Evolutionary conservation across 2,888 invertebrate species (phyloP), one percentile per base, ranked within the genome.

Genomic region (Pimpla rufipes): DNA sequence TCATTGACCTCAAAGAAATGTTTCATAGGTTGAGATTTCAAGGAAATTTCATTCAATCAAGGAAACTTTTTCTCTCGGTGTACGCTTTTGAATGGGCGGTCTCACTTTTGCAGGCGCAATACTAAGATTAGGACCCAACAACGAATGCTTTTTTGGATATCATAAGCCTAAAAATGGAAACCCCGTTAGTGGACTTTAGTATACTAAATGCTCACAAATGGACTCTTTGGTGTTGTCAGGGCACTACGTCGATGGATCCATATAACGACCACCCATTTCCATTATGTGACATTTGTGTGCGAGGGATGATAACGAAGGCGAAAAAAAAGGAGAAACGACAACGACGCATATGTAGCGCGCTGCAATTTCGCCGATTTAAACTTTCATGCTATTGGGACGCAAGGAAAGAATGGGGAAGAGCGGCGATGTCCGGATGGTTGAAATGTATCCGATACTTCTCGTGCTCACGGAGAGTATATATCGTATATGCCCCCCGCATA

Each of bases 341-440:
- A 50, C 37, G 55, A 35, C 23, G 74, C 37, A 47, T 10, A 35
- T 64, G 42, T 10, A 35, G 79, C 42, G 37, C 21, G 21, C 52
- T 67, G 83, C 75, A 85, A 86, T 86, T 86, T 79, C 79, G 74
- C 52, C 67, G 70, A 76, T 83, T 85, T 81, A 85, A 86, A 86
- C 21, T 85, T 86, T 83, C 81, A 86, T 81, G 76, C 10, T 35
- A 21, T 23, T 59, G 47, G n/a, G 52, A 47, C 13, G 50, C 45
- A 52, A 71, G 73, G 23, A 55, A 70, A 59, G 71, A 74, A 47
- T 64, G 35, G 23, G 73, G 42, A 16, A 37, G 66, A 50, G 59
- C 21, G 50, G 21, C 23, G 3, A 21, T 45, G 59, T 50, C 18
- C 50, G 37, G 37, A 10, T 23, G 5, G 42, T 57, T 7, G 40